These are phyloP conservation scores for Anguilla anguilla DNA, from an alignment of 2,797 vertebrate genomes.

Conservation along the genomic window DNA sequence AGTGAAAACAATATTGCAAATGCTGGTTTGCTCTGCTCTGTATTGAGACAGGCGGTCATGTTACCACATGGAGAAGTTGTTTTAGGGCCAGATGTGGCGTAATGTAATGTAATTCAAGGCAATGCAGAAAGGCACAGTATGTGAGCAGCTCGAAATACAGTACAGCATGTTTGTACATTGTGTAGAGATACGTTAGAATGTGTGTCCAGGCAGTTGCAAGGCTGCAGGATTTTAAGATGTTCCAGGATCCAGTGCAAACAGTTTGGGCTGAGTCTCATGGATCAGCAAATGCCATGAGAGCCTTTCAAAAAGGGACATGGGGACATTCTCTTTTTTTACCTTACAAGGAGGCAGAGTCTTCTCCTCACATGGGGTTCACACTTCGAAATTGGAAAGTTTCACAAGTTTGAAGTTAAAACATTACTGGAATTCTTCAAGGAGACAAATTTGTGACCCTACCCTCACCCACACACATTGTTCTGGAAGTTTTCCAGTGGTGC, in stretches of 20 bases:
- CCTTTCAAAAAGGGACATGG: neutral
- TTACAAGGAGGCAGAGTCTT: conserved; percentile 12
- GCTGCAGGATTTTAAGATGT: conserved; percentile 21
- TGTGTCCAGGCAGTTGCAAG: conserved; percentile 12
- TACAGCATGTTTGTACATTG: neutral
- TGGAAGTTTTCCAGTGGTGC: neutral
- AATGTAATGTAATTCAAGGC: neutral
- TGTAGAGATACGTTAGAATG: neutral
- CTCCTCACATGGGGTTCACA: neutral
- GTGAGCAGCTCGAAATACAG: neutral
- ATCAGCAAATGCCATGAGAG: neutral
- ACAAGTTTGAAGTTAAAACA: neutral
- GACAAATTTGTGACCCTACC: neutral
- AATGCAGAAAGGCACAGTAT: neutral
- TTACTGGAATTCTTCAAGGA: neutral
- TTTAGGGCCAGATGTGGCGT: neutral
- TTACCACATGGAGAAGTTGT: conserved; percentile 1
- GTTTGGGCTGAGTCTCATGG: neutral
- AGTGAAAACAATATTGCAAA: conserved; percentile 8
- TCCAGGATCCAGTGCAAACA: neutral
- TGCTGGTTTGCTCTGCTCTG: neutral
- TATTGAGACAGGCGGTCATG: neutral
- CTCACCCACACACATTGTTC: neutral
- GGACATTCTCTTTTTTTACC: neutral
- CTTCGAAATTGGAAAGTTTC: neutral